These are phyloP conservation scores for Rhogogaster chlorosoma DNA, from an alignment of 2,888 invertebrate genomes.

Conservation along the genomic window DNA sequence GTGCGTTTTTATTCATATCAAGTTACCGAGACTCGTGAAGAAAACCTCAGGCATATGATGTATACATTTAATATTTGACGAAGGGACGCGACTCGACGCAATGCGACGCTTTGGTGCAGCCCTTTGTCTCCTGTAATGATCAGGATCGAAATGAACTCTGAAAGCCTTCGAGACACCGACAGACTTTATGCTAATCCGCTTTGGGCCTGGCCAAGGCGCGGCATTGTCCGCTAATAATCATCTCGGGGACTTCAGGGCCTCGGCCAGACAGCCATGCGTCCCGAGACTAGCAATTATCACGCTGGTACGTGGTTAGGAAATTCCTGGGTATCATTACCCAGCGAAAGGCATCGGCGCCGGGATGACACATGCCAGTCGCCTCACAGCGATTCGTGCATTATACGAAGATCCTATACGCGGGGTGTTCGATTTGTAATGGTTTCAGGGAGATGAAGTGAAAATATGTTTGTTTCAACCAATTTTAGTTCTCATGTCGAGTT, in stretches of 20 bases:
- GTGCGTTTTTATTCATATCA: constrained; percentile 18
- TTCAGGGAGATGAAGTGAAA: neutral
- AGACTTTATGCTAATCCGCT: constrained; percentile 71
- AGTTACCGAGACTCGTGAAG: neutral
- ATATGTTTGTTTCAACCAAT: neutral
- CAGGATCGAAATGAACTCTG: constrained; percentile 29
- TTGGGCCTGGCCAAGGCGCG: constrained; percentile 61
- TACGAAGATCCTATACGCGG: neutral
- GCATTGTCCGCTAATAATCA: constrained; percentile 72
- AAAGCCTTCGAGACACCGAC: constrained; percentile 59
- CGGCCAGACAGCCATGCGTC: constrained; percentile 44
- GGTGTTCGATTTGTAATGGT: neutral
- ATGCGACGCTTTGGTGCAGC: neutral
- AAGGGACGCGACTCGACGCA: neutral
- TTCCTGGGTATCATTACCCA: constrained; percentile 58
- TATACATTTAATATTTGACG: constrained; percentile 11
- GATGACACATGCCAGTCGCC: constrained; percentile 36
- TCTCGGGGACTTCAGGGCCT: constrained; percentile 56
- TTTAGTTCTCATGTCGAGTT: neutral
- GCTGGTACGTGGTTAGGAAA: constrained; percentile 65
- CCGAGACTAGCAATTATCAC: constrained; percentile 69
- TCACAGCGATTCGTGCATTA: neutral
- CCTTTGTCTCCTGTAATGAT: constrained; percentile 48
- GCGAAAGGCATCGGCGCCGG: constrained; percentile 20
- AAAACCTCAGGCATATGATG: neutral